Conservation (phyloP, 2,888 invertebrate genomes). For the Achlya flavicornis region DNA sequence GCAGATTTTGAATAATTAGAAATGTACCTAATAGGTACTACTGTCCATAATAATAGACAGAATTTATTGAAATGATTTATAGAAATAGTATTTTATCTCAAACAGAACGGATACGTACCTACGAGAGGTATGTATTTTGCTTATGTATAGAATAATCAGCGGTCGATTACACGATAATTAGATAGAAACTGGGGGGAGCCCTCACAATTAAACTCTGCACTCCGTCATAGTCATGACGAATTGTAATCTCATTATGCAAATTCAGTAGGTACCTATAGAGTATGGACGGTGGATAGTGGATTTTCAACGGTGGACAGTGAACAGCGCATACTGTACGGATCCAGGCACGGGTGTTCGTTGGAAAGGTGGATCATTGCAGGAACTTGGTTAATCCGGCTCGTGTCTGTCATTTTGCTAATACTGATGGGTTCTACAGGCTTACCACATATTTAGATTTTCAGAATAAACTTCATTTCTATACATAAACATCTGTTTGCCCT, state of each 20-base stretch:
- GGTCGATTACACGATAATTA: slow-evolving; percentile 27
- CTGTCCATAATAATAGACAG: no score
- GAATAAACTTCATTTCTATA: no score
- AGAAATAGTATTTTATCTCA: no score
- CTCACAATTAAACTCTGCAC: slow-evolving; percentile 41
- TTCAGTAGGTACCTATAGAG: slow-evolving; percentile 26
- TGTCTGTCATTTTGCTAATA: slow-evolving; percentile 43
- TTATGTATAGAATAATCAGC: not conserved
- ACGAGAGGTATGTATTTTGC: not conserved
- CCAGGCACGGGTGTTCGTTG: not conserved
- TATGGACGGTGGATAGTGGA: slow-evolving; percentile 20
- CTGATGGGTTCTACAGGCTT: slow-evolving; percentile 32
- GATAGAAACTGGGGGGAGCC: slow-evolving; percentile 26
- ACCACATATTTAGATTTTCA: not conserved
- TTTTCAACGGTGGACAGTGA: not conserved
- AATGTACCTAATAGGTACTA: no score
- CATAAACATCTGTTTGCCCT: no score
- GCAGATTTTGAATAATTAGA: no score
- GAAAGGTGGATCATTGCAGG: not conserved
- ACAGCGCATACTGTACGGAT: slow-evolving; percentile 14
- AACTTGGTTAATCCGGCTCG: slow-evolving; percentile 43
- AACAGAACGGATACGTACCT: no score
- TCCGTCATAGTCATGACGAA: slow-evolving; percentile 51
- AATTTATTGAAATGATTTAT: no score
- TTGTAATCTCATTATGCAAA: slow-evolving; percentile 60